A percentile compares a stretch with the other conserved stretches of the same genome.
phyloP scores from a whole-genome alignment of 2,888 invertebrate species.

The Nomada ferruginata region DNA sequence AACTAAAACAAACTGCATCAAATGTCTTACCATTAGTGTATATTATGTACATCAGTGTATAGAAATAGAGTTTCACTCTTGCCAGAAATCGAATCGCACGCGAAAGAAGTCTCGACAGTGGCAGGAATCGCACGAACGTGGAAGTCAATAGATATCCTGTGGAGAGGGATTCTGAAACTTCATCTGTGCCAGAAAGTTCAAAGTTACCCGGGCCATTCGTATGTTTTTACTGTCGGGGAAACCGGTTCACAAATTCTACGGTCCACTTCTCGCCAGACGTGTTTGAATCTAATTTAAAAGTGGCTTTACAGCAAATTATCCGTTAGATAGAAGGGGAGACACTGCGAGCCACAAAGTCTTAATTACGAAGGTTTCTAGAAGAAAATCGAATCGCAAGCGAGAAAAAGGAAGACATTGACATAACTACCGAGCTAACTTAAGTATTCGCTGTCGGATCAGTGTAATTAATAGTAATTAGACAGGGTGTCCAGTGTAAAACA shows the following conservation, averaged over 20 bases:
- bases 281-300: constrained; percentile 17
- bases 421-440: background rate
- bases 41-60: too few species aligned
- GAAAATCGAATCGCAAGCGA: background rate
- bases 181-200: constrained; percentile 11
- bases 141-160: constrained; percentile 1
- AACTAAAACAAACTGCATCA: too few species aligned
- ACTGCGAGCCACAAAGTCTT: background rate
- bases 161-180: constrained; percentile 1
- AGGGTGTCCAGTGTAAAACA: too few species aligned
- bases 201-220: constrained; percentile 13
- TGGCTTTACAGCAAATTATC: background rate
- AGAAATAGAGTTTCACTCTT: background rate
- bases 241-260: constrained; percentile 35
- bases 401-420: background rate
- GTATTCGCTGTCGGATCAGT: too few species aligned
- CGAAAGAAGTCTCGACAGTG: background rate
- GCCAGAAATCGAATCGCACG: background rate
- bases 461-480: too few species aligned
- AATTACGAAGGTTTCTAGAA: background rate
- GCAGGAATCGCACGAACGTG: background rate
- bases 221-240: background rate
- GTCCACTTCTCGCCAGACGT: constrained; percentile 7
- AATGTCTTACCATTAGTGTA: too few species aligned
- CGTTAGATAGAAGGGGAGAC: background rate